Percentiles rank a stretch among this genome's conserved stretches.
Conservation (phyloP, 2,113 vertebrate species). For the Prolemur simus region DNA sequence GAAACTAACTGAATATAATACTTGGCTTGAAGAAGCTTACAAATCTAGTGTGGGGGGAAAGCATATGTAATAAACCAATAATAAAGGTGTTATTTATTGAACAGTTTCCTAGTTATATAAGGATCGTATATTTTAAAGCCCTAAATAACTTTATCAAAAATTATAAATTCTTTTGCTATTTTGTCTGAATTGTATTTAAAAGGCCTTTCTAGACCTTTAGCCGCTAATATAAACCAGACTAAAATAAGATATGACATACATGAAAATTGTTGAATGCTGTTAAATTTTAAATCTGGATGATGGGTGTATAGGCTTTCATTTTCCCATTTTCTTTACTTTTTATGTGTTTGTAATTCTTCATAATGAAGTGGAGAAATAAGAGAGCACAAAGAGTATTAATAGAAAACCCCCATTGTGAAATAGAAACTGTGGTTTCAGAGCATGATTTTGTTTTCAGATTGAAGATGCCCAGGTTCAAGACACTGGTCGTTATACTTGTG, state of each 20-base stretch:
- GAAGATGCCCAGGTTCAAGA: conserved; percentile 92
- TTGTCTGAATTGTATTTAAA: conserved; percentile 1
- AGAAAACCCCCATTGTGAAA: background rate
- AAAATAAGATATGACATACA: background rate
- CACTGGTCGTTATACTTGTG: conserved; percentile 94
- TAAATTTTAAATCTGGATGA: background rate
- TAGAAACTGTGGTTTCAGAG: background rate
- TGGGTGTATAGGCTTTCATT: background rate
- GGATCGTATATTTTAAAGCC: background rate
- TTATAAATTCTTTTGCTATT: background rate
- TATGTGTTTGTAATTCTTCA: background rate
- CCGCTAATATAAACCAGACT: background rate
- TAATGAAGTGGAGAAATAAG: conserved; percentile 26
- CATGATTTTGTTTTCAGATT: conserved; percentile 86
- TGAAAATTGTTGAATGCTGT: background rate
- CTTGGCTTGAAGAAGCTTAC: background rate
- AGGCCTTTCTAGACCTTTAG: background rate
- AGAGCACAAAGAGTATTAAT: background rate
- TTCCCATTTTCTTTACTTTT: background rate
- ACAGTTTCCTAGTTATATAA: background rate
- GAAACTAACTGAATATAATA: background rate
- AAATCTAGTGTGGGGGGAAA: background rate
- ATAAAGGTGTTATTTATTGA: background rate
- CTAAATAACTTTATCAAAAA: background rate
- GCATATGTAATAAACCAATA: background rate